phyloP scores from a whole-genome alignment of 2,113 vertebrate species.

The Promerops cafer region DNA sequence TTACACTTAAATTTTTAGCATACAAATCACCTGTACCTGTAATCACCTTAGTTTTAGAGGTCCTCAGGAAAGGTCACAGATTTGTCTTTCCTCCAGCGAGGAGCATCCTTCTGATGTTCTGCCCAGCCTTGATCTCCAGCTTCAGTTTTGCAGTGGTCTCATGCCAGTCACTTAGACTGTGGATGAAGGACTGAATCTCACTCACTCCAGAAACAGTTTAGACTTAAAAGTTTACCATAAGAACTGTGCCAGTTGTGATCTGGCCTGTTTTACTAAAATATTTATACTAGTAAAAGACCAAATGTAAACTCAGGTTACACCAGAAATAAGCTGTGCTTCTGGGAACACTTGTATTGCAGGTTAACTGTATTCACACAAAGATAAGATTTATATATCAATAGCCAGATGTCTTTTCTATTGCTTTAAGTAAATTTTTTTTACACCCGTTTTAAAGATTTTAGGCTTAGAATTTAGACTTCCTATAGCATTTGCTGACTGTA shows the following conservation, averaged over 20 bases:
- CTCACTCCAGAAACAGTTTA: conserved; percentile 1
- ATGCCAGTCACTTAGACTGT: not conserved
- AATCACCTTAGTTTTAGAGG: not conserved
- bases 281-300: conserved; percentile 27
- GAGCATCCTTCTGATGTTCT: not conserved
- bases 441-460: not conserved
- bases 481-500: not conserved
- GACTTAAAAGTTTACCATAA: not conserved
- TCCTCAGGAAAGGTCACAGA: not conserved
- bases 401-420: not conserved
- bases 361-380: not conserved
- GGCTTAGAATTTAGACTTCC: not conserved
- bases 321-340: conserved; percentile 20
- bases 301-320: conserved; percentile 35
- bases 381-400: not conserved
- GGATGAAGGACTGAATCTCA: not conserved
- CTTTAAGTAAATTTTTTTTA: not conserved
- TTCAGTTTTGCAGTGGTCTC: not conserved
- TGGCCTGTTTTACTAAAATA: conserved; percentile 20
- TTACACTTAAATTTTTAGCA: not conserved
- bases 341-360: not conserved
- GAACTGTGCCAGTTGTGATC: not conserved
- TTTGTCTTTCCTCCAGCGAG: not conserved
- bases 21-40: not conserved
- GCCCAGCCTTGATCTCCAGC: not conserved